phyloP scores from a whole-genome alignment of 2,113 vertebrate genomes.

The Bucco capensis region DNA sequence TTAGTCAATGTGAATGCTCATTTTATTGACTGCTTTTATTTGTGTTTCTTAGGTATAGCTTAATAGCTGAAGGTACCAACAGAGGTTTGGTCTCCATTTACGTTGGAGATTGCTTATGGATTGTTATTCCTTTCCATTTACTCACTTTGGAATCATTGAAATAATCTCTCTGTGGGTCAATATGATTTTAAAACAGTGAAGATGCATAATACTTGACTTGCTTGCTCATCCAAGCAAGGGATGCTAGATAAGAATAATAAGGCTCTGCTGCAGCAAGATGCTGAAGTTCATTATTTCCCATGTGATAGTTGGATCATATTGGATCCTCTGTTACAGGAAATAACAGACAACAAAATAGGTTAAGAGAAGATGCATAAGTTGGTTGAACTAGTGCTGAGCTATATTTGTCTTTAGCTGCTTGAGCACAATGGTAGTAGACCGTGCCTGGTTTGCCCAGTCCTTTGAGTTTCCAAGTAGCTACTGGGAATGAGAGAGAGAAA shows the following conservation, averaged over 20 bases:
- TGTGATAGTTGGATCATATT: too few relatives aligned
- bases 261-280: neutral
- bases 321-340: neutral
- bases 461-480: neutral
- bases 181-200: neutral
- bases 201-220: neutral
- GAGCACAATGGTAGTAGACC: neutral
- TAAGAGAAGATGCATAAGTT: neutral
- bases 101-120: too few relatives aligned
- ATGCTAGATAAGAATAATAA: neutral
- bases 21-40: neutral
- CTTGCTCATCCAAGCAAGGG: neutral
- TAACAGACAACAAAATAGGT: neutral
- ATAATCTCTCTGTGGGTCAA: neutral
- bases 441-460: neutral
- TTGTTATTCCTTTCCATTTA: neutral
- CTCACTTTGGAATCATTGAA: neutral
- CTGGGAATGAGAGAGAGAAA: neutral
- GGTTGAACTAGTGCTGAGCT: neutral
- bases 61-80: neutral
- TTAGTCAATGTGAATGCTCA: neutral
- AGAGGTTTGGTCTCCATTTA: neutral
- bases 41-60: neutral
- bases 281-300: neutral
- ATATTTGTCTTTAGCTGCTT: neutral